These are phyloP conservation scores for Acronicta aceris DNA, from an alignment of 2,888 invertebrate species.

Conservation along the genomic window DNA sequence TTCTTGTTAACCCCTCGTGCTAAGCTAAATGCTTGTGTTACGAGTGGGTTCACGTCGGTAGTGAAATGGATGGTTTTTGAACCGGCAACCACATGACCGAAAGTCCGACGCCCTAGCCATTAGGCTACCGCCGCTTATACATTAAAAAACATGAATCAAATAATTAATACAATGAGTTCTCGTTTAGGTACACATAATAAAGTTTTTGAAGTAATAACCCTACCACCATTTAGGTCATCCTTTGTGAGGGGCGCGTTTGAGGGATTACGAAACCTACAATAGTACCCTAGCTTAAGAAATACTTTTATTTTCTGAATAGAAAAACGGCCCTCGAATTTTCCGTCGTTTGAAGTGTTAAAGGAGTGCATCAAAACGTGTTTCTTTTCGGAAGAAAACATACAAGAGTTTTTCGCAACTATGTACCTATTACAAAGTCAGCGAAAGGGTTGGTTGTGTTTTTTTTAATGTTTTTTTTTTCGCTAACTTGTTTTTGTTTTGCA, in stretches of 20 bases:
- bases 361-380: constrained; percentile 4
- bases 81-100: no score
- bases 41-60: no score
- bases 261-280: background rate
- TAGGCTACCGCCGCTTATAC: no score
- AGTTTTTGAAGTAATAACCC: no score
- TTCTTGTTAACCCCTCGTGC: no score
- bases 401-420: constrained; percentile 23
- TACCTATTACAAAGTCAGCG: constrained; percentile 19
- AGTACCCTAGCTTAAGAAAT: background rate
- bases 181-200: no score
- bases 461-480: constrained; percentile 5
- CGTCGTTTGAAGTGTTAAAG: background rate
- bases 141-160: no score
- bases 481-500: constrained; percentile 1
- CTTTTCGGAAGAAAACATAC: constrained; percentile 18
- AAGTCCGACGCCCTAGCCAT: no score
- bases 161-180: no score
- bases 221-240: background rate
- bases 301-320: background rate
- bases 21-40: no score
- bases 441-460: constrained; percentile 3
- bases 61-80: no score
- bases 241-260: background rate
- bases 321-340: background rate